These are phyloP conservation scores for Sciurus carolinensis DNA, from an alignment of 2,797 vertebrate genomes.

Conservation along the genomic window DNA sequence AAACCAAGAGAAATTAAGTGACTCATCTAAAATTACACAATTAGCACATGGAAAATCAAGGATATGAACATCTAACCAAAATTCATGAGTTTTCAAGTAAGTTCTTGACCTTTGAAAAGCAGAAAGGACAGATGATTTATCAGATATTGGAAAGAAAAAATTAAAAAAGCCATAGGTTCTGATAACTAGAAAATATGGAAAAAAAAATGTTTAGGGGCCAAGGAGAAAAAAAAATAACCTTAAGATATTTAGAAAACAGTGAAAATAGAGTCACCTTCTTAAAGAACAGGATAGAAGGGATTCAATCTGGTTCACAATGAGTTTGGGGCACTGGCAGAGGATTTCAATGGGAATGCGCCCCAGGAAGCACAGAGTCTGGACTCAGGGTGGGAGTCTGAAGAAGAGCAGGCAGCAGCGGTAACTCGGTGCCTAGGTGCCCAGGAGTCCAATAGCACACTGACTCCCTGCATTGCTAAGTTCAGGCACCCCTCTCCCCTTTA, in stretches of 20 bases:
- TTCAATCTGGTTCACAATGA: not conserved
- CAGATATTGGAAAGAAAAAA: not conserved
- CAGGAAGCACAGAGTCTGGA: not conserved
- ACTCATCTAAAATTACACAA: not conserved
- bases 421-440: no score
- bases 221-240: not conserved
- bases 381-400: not conserved
- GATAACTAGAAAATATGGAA: not conserved
- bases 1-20: not conserved
- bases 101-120: not conserved
- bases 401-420: not conserved
- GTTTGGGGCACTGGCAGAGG: not conserved
- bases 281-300: not conserved
- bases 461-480: not conserved
- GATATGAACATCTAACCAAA: not conserved
- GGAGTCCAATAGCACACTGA: not conserved
- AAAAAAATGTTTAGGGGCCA: not conserved
- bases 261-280: not conserved
- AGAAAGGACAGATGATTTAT: not conserved
- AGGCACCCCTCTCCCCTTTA: not conserved
- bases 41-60: not conserved
- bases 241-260: slow-evolving; percentile 13
- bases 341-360: not conserved
- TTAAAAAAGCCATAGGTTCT: not conserved
- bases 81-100: not conserved